Conservation (phyloP, 2,888 invertebrate genomes). For the Quadriops clusia region DNA sequence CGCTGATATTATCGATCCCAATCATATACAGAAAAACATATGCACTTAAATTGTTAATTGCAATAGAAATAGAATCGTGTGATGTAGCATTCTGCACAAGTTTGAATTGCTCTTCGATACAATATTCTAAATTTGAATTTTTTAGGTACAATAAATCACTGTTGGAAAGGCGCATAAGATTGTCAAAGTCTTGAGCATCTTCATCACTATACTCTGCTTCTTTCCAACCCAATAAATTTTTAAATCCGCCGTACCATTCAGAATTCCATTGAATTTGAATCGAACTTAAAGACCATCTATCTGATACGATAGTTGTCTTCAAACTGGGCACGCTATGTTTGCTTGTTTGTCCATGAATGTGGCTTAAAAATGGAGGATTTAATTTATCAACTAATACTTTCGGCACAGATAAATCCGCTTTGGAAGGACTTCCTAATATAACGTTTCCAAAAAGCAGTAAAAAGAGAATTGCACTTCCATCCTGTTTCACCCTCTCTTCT, state of each 20-base stretch:
- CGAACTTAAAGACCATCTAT: slow-evolving; percentile 31
- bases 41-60: slow-evolving; percentile 46
- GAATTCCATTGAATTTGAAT: slow-evolving; percentile 37
- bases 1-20: slow-evolving; percentile 13
- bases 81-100: slow-evolving; percentile 52
- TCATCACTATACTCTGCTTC: slow-evolving; percentile 20
- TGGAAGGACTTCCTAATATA: slow-evolving; percentile 30
- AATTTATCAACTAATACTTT: slow-evolving; percentile 34
- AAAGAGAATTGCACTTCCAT: slow-evolving; percentile 40
- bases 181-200: slow-evolving; percentile 22
- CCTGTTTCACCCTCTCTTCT: slow-evolving; percentile 40
- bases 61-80: slow-evolving; percentile 45
- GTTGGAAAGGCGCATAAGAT: slow-evolving; percentile 28
- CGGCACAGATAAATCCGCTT: slow-evolving; percentile 38
- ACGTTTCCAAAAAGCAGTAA: slow-evolving; percentile 40
- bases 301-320: slow-evolving; percentile 24
- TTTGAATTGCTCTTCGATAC: slow-evolving; percentile 42
- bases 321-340: slow-evolving; percentile 25
- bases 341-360: slow-evolving; percentile 39
- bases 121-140: slow-evolving; percentile 41
- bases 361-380: slow-evolving; percentile 39
- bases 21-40: slow-evolving; percentile 25
- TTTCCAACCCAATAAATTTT: slow-evolving; percentile 27
- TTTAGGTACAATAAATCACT: slow-evolving; percentile 41
- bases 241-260: slow-evolving; percentile 33